Percentiles rank a stretch among this genome's conserved stretches.
Evolutionary conservation across 2,888 invertebrate genomes (phyloP).

Genomic region (Caenorhabditis virilis): DNA sequence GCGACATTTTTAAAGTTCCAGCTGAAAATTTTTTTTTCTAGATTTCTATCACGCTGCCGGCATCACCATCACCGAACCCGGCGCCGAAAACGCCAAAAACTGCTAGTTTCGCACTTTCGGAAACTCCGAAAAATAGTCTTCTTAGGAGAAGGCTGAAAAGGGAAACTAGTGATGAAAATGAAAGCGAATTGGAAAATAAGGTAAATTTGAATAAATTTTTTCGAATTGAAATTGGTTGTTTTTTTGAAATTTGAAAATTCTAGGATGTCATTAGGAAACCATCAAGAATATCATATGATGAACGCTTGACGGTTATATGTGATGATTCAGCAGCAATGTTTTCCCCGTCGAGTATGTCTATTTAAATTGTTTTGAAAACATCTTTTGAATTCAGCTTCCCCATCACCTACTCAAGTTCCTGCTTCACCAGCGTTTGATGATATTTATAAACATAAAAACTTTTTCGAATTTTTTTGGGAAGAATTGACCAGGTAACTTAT

Average conservation of each 20-base stretch:
- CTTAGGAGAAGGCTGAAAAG: background rate
- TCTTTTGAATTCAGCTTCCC: constrained; percentile 35
- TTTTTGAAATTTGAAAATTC: background rate
- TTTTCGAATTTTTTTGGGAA: constrained; percentile 59
- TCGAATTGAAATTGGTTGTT: background rate
- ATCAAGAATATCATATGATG: constrained; percentile 33
- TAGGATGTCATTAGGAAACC: constrained; percentile 22
- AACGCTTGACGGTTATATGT: constrained; percentile 35
- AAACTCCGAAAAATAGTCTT: constrained; percentile 20
- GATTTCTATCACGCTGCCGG: constrained; percentile 12
- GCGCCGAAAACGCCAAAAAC: constrained; percentile 1
- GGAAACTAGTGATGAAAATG: background rate
- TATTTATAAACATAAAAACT: constrained; percentile 23
- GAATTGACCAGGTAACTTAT: constrained; percentile 57
- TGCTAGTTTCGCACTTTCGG: background rate
- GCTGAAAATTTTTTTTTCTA: background rate
- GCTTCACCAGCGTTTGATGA: constrained; percentile 13
- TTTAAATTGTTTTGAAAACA: constrained; percentile 3
- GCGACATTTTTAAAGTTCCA: background rate
- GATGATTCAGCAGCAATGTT: constrained; percentile 14
- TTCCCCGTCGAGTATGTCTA: constrained; percentile 19
- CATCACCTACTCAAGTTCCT: constrained; percentile 23
- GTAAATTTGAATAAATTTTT: constrained; percentile 7
- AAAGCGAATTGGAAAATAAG: constrained; percentile 23
- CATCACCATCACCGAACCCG: constrained; percentile 22